A percentile compares a stretch with the other conserved stretches of the same genome.
phyloP scores from a whole-genome alignment of 2,113 vertebrate genomes.

The Etheostoma spectabile region DNA sequence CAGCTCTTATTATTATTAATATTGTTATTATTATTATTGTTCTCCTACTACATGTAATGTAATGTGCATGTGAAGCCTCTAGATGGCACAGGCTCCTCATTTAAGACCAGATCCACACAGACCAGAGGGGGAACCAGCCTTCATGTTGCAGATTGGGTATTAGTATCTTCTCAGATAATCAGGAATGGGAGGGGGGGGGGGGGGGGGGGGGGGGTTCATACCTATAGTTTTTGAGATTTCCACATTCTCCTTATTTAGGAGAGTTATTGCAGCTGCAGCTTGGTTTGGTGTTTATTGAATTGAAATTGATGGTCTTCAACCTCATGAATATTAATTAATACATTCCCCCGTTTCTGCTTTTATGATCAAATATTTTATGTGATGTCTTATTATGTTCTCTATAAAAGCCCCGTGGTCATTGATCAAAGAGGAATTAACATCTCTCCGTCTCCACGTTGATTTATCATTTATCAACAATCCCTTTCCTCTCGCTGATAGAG shows the following conservation, averaged over 20 bases:
- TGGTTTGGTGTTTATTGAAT: too few species aligned
- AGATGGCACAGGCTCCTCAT: slow-evolving; percentile 42
- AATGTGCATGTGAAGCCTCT: slow-evolving; percentile 16
- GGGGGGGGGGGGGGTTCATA: too few species aligned
- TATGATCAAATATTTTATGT: not conserved
- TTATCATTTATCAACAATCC: not conserved
- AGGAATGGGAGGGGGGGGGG: not conserved
- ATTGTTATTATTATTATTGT: too few species aligned
- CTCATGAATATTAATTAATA: slow-evolving; percentile 36
- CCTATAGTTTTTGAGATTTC: too few species aligned
- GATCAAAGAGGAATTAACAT: not conserved
- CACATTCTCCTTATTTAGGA: not conserved
- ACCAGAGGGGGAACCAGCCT: not conserved
- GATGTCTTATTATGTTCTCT: not conserved
- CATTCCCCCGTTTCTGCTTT: not conserved
- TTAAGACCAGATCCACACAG: not conserved
- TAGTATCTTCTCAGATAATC: not conserved
- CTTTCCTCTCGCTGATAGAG: too few species aligned
- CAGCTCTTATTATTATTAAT: too few species aligned
- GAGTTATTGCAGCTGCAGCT: slow-evolving; percentile 11
- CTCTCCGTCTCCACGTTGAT: not conserved
- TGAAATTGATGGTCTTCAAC: not conserved
- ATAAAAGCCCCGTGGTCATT: not conserved
- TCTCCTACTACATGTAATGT: not conserved
- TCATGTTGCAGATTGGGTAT: too few species aligned